Evolutionary conservation across 2,888 invertebrate genomes (phyloP).

Genomic region (Tetramorium bicarinatum): DNA sequence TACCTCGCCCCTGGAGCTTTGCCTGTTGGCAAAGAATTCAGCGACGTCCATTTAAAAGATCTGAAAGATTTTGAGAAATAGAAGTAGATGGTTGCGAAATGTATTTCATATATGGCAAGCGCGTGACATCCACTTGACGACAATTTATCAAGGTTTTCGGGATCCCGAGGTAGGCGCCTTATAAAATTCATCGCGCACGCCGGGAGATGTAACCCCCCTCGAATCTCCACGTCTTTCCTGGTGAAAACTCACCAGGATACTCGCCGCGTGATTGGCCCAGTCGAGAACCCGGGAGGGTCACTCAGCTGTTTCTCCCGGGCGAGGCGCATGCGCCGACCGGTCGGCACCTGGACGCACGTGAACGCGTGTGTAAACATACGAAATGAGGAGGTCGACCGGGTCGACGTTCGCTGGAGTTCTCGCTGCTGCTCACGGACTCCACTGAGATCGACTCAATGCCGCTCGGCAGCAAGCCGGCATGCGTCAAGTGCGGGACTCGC

Average conservation of each 20-base stretch:
- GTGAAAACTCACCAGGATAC: neutral
- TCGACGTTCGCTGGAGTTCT: neutral
- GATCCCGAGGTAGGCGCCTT: neutral
- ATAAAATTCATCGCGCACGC: neutral
- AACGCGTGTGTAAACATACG: neutral
- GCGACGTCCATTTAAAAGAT: neutral
- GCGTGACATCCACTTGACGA: neutral
- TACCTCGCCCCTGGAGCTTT: neutral
- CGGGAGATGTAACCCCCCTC: neutral
- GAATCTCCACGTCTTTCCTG: neutral
- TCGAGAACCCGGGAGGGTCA: neutral
- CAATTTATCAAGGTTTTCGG: neutral
- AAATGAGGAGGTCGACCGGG: neutral
- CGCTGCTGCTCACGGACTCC: neutral
- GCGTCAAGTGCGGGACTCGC: slow-evolving; percentile 90
- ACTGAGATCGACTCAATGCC: slow-evolving; percentile 81
- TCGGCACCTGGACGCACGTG: neutral
- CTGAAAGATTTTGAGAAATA: neutral
- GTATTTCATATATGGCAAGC: neutral
- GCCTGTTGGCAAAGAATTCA: neutral
- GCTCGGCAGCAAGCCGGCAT: slow-evolving; percentile 89
- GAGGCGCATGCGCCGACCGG: neutral
- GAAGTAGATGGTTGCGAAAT: neutral
- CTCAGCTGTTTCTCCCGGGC: neutral
- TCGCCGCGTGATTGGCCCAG: neutral